A percentile compares a stretch with the other conserved stretches of the same genome.
Evolutionary conservation across 2,888 invertebrate genomes (phyloP).

Genomic region (Drosophila cracens): DNA sequence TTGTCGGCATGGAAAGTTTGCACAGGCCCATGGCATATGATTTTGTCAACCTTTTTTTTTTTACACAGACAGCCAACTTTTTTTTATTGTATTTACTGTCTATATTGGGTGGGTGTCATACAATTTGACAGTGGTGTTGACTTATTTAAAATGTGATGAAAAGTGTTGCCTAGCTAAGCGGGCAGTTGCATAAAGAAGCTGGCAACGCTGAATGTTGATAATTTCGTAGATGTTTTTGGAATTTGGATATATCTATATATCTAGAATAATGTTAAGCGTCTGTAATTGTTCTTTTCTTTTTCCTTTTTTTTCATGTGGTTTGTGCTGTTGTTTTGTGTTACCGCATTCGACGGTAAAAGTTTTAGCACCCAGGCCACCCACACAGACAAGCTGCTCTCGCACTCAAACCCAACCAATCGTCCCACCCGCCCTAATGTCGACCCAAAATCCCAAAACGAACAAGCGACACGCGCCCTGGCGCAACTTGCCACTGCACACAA

Average conservation of each 20-base stretch:
- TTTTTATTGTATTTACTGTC: constrained; percentile 16
- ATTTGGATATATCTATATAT: constrained; percentile 13
- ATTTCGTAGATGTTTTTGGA: constrained; percentile 10
- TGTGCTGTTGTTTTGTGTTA: constrained; percentile 43
- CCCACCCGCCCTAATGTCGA: constrained; percentile 39
- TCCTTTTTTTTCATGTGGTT: constrained; percentile 18
- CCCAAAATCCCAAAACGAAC: constrained; percentile 74
- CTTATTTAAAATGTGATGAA: constrained; percentile 21
- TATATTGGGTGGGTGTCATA: constrained; percentile 25
- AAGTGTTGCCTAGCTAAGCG: constrained; percentile 61
- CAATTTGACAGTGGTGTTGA: constrained; percentile 47
- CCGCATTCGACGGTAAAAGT: constrained; percentile 50
- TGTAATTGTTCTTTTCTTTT: constrained; percentile 50
- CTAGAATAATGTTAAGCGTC: constrained; percentile 39
- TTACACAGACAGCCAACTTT: constrained; percentile 24
- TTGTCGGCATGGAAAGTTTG: constrained; percentile 56
- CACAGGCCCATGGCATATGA: constrained; percentile 35
- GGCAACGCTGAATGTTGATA: neutral
- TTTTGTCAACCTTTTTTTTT: constrained; percentile 43
- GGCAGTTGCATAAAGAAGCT: constrained; percentile 17
- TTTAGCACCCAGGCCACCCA: constrained; percentile 45
- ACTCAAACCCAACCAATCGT: constrained; percentile 20
- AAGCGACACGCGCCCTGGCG: constrained; percentile 76
- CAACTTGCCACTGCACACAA: constrained; percentile 42
- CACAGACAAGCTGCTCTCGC: constrained; percentile 41